phyloP scores from a whole-genome alignment of 1,140 invertebrate genomes.

The Coboldia fuscipes region DNA sequence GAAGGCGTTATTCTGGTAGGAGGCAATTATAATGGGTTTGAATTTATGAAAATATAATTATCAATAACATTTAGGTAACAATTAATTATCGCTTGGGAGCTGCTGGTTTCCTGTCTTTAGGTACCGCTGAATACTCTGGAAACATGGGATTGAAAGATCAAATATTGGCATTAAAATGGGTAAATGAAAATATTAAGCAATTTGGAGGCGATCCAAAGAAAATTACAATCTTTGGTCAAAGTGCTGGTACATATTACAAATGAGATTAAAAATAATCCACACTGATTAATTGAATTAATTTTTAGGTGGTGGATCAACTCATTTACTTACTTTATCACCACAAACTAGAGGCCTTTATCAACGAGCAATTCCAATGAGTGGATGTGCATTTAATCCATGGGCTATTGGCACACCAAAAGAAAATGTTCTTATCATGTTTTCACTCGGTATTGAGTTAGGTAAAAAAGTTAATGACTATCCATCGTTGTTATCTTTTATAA shows the following conservation, averaged over 20 bases:
- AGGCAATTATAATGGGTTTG: too few species aligned
- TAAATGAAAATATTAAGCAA: conserved; percentile 25
- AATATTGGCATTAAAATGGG: conserved; percentile 21
- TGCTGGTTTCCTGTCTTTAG: conserved; percentile 23
- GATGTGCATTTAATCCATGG: conserved; percentile 23
- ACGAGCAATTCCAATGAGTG: conserved; percentile 30
- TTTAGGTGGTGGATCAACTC: conserved; percentile 23
- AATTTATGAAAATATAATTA: too few species aligned
- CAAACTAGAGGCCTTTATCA: conserved; percentile 28
- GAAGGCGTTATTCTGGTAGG: conserved; percentile 32
- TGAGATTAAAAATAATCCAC: too few species aligned
- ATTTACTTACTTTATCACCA: conserved; percentile 26
- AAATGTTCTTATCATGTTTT: too few species aligned
- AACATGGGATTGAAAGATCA: conserved; percentile 10
- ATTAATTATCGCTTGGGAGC: conserved; percentile 18
- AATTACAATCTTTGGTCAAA: conserved; percentile 29
- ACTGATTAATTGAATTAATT: too few species aligned
- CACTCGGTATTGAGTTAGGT: background rate
- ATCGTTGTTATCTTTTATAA: background rate
- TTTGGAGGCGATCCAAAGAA: conserved; percentile 34
- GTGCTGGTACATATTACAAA: conserved; percentile 28
- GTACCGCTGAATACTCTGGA: conserved; percentile 13
- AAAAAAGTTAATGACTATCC: background rate
- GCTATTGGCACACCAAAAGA: conserved; percentile 7
- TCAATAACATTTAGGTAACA: conserved; percentile 13